These are phyloP conservation scores for Pollimyrus isidori DNA, from an alignment of 2,113 vertebrate genomes.

Conservation along the genomic window DNA sequence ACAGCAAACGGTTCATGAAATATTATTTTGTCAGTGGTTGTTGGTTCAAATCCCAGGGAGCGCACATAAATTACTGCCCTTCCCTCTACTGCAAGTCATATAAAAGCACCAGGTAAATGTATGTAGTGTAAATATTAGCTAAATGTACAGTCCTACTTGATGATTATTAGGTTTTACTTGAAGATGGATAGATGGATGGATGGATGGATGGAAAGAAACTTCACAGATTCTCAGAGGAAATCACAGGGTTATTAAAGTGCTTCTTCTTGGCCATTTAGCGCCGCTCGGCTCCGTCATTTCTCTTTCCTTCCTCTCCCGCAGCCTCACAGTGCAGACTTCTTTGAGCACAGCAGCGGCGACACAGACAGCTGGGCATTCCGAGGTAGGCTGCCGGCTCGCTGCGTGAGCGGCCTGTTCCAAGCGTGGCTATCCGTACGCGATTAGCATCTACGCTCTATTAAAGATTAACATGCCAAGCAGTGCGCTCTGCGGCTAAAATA, in stretches of 20 bases:
- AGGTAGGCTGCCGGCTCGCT: constrained; percentile 60
- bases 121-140: not conserved
- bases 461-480: not conserved
- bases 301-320: constrained; percentile 24
- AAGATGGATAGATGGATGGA: not conserved
- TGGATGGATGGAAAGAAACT: not conserved
- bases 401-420: not conserved
- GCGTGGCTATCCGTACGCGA: not conserved
- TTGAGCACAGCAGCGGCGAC: constrained; percentile 86
- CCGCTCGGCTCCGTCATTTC: not conserved
- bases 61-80: not conserved
- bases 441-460: not conserved
- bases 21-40: not conserved
- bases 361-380: constrained; percentile 89
- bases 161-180: not conserved
- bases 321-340: constrained; percentile 73
- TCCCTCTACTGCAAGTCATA: not conserved
- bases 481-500: not conserved
- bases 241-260: not conserved
- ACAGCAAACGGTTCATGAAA: not conserved
- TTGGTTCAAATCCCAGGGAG: not conserved
- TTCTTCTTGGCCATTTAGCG: not conserved
- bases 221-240: not conserved
- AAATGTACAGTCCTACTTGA: not conserved
- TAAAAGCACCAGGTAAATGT: not conserved